phyloP scores from a whole-genome alignment of 2,797 vertebrate genomes.

The Botia almorhae region DNA sequence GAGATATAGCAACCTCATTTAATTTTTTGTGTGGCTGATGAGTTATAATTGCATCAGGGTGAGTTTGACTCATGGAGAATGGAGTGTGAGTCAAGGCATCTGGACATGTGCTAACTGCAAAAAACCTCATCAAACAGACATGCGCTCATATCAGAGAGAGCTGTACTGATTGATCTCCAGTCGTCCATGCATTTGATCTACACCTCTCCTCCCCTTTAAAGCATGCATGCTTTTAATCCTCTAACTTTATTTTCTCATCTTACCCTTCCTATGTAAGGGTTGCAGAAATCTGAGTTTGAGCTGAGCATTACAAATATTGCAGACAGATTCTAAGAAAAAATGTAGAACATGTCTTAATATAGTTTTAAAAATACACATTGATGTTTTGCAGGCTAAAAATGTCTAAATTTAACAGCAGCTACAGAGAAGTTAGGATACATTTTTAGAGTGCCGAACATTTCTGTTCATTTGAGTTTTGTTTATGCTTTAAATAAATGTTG shows the following conservation, averaged over 20 bases:
- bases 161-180: constrained; percentile 30
- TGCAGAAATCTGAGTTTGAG: constrained; percentile 6
- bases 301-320: background rate
- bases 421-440: too few relatives aligned
- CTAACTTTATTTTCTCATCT: constrained; percentile 45
- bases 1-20: background rate
- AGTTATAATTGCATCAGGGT: background rate
- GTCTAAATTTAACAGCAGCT: too few relatives aligned
- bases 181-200: constrained; percentile 33
- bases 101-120: constrained; percentile 6
- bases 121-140: constrained; percentile 42
- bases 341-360: too few relatives aligned
- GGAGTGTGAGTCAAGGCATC: constrained; percentile 9
- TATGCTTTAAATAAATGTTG: too few relatives aligned
- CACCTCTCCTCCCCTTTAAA: constrained; percentile 43
- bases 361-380: too few relatives aligned
- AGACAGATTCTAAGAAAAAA: background rate
- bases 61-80: constrained; percentile 16
- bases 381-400: too few relatives aligned
- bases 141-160: constrained; percentile 22
- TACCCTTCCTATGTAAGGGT: constrained; percentile 12
- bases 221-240: constrained; percentile 29
- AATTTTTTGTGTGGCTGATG: background rate
- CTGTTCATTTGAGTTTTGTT: too few relatives aligned
- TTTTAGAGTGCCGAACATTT: too few relatives aligned